These are phyloP conservation scores for Nematopogon swammerdamellus DNA, from an alignment of 2,888 invertebrate species.

Conservation along the genomic window DNA sequence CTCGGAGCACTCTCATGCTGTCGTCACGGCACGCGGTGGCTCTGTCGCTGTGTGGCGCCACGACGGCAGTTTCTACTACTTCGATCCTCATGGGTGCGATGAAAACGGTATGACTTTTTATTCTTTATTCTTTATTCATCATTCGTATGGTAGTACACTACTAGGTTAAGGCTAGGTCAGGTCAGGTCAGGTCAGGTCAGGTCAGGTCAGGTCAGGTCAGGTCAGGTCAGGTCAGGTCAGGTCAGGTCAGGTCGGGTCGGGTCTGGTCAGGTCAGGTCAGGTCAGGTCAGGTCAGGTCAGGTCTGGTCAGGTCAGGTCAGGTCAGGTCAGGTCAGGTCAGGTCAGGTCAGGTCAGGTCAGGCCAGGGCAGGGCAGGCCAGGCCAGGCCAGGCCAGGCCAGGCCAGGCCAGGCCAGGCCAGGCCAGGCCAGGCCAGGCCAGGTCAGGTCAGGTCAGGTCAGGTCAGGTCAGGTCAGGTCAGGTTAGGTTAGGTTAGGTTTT, in stretches of 20 bases:
- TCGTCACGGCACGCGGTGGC: constrained; percentile 54
- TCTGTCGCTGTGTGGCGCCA: constrained; percentile 57
- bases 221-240: constrained; percentile 5
- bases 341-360: too few species aligned
- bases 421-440: constrained; percentile 4
- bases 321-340: too few species aligned
- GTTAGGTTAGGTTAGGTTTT: constrained; percentile 3
- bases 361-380: too few species aligned
- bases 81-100: constrained; percentile 59
- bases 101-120: constrained; percentile 56
- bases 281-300: too few species aligned
- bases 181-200: constrained; percentile 5
- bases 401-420: too few species aligned
- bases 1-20: constrained; percentile 33
- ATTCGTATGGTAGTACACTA: too few species aligned
- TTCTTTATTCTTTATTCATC: too few species aligned
- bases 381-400: too few species aligned
- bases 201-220: constrained; percentile 5
- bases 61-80: constrained; percentile 45
- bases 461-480: constrained; percentile 4
- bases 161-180: constrained; percentile 6
- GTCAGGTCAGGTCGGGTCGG: too few species aligned
- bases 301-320: too few species aligned
- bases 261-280: too few species aligned
- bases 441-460: constrained; percentile 4